phyloP scores from a whole-genome alignment of 2,113 vertebrate genomes.

The Furnarius figulus region DNA sequence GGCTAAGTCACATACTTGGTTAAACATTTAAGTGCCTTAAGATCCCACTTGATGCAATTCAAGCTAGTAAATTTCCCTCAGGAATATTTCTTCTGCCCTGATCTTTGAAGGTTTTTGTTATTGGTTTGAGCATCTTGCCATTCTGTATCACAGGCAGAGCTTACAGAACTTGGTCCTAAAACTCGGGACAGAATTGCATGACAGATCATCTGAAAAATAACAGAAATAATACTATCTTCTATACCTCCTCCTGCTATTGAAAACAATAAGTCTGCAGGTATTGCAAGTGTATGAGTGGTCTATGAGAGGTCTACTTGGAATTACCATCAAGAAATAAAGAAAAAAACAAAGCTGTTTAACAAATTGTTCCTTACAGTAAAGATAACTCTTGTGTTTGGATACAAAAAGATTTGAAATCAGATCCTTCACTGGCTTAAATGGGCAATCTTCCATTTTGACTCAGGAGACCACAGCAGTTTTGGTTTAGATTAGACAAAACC shows the following conservation, averaged over 20 bases:
- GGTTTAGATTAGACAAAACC: neutral
- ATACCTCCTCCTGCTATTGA: neutral
- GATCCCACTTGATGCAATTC: neutral
- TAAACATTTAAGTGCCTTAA: neutral
- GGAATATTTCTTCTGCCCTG: neutral
- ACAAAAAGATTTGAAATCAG: neutral
- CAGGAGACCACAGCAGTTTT: neutral
- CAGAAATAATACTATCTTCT: neutral
- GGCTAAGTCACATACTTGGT: neutral
- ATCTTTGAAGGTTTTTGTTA: neutral
- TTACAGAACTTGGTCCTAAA: neutral
- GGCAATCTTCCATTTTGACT: neutral
- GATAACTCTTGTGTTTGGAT: neutral
- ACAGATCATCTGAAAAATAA: neutral
- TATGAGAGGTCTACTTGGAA: neutral
- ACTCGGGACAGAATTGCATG: neutral
- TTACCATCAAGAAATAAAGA: neutral
- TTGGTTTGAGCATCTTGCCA: neutral
- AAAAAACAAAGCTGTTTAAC: neutral
- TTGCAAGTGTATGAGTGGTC: neutral
- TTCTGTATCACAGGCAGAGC: neutral
- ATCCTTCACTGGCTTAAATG: neutral
- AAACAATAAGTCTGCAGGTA: neutral
- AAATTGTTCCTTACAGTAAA: neutral
- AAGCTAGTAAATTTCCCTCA: neutral